Base-by-base conservation (phyloP, 1,140 invertebrate genomes). In the Atta colombica region DNA sequence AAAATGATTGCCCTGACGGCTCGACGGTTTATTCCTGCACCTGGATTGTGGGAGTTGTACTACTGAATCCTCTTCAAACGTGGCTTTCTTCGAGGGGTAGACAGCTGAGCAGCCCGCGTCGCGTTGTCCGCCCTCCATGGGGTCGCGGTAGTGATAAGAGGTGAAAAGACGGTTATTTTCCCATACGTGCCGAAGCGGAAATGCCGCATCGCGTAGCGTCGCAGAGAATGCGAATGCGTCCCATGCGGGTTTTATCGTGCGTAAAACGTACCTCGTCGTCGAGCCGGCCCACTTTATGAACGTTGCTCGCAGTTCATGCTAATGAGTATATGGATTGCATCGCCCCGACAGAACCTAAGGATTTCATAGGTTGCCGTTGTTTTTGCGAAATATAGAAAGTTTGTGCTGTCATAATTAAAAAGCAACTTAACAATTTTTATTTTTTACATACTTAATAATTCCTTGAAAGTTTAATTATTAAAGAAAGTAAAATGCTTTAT, bases 161-260 rank as follows among this genome's bases (percentile, higher is more conserved):
- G 72, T 77, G 65, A 90, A 91, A 91, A 91, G 89, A 55, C 86
- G 69, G 91, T 90, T 91, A 93, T 92, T 94, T 94, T 94, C 92
- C 91, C 91, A 93, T 82, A 71, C 85, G 85, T 77, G 89, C 65
- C 77, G 63, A 78, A 91, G 88, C 93, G 94, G 94, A 94, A 94
- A 91, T 89, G 85, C 80, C 75, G 31, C 85, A 35, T 55, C 28
- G 75, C 66, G 66, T 69, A 49, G 25, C 51, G 63, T 35, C 72
- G 77, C 61, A 66, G 80, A 61, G 75, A 63, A 49, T 63, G 53
- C 82, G 69, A 85, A 71, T 58, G 68, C 21, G 82, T 60, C 45
- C 71, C 55, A 94, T 94, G 94, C 94, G 94, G 94, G 94, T 90
- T 89, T 94, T 94, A 94, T 94, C 94, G 86, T 86, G 89, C 88